A percentile compares a stretch with the other conserved stretches of the same genome.
These are phyloP conservation scores for Tetrao urogallus DNA, from an alignment of 2,113 vertebrate genomes.

Conservation along the genomic window DNA sequence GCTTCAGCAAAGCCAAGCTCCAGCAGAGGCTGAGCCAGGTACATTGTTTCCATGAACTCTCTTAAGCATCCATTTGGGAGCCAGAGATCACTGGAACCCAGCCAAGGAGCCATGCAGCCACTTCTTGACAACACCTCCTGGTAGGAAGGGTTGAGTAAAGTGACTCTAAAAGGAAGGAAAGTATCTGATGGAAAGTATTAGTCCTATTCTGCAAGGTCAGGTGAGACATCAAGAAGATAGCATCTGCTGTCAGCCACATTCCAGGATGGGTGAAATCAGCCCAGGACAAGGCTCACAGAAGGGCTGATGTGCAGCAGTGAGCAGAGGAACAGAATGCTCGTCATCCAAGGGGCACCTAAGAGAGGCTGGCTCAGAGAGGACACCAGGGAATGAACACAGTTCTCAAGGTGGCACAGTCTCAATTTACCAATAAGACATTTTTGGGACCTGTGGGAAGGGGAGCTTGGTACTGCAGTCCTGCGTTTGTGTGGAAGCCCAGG, in stretches of 20 bases:
- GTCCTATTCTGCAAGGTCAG: neutral
- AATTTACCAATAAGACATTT: neutral
- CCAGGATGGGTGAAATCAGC: neutral
- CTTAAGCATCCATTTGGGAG: accelerated
- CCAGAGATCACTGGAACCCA: neutral
- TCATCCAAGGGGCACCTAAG: neutral
- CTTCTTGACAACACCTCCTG: neutral
- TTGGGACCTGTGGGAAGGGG: neutral
- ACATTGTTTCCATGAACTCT: neutral
- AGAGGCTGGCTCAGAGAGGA: neutral
- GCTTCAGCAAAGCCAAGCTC: neutral
- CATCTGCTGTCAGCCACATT: neutral
- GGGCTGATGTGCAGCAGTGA: neutral
- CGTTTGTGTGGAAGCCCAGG: neutral
- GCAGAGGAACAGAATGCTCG: neutral
- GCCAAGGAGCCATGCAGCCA: accelerated
- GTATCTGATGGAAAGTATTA: neutral
- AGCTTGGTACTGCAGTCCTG: neutral
- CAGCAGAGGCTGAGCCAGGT: neutral
- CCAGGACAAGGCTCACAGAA: neutral
- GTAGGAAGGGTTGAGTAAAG: neutral
- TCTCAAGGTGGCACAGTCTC: neutral
- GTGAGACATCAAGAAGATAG: accelerated
- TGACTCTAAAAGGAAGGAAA: neutral
- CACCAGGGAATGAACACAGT: accelerated